Conservation (phyloP, 2,797 vertebrate species). For the Taeniopygia guttata region DNA sequence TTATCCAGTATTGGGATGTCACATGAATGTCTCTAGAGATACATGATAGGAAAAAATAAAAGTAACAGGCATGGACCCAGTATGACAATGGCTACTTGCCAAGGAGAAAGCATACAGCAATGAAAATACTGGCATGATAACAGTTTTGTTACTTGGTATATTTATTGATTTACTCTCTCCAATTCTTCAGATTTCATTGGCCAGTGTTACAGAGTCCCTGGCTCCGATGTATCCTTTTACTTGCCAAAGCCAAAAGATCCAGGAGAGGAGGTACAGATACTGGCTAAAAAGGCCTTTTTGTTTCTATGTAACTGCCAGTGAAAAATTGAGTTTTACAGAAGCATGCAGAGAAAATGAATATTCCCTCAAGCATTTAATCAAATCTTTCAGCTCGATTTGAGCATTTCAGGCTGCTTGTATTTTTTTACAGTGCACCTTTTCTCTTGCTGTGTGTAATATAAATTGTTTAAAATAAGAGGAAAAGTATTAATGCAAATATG, state of each 20-base stretch:
- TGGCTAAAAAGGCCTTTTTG: not conserved
- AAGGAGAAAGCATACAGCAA: not conserved
- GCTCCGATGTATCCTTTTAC: not conserved
- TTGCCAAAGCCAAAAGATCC: not conserved
- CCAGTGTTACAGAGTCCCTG: not conserved
- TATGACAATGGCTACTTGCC: not conserved
- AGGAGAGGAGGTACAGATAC: not conserved
- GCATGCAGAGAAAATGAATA: constrained; percentile 15
- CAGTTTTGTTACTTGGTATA: not conserved
- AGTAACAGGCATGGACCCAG: not conserved
- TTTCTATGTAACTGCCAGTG: not conserved
- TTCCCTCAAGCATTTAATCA: constrained; percentile 14
- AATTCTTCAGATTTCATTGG: not conserved
- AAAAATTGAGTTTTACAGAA: not conserved
- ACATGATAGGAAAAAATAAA: not conserved
- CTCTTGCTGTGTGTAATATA: not conserved
- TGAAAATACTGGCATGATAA: not conserved
- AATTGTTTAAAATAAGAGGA: not conserved
- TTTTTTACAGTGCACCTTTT: not conserved
- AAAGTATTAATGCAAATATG: not conserved
- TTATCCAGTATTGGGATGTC: not conserved
- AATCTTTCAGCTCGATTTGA: not conserved
- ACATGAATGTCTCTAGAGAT: not conserved
- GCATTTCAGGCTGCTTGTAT: not conserved
- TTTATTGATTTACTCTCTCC: not conserved